Evolutionary conservation across 2,888 invertebrate species (phyloP).

Genomic region (Pinctada fucata): DNA sequence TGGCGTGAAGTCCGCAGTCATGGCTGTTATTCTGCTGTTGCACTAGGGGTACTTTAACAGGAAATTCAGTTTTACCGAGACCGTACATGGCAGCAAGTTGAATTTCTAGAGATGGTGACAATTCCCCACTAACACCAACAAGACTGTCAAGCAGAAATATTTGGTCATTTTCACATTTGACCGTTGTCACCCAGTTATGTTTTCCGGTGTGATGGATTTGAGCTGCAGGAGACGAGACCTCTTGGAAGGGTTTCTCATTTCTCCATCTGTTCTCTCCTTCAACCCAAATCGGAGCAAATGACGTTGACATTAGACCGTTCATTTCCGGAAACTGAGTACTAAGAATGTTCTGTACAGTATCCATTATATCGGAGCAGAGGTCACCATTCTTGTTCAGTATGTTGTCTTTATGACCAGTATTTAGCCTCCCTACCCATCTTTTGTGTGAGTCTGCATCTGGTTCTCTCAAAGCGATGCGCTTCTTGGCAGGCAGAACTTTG

Average conservation of each 20-base stretch:
- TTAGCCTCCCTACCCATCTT: slow-evolving; percentile 9
- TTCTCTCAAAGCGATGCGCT: background rate
- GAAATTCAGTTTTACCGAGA: background rate
- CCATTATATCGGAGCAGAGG: slow-evolving; percentile 19
- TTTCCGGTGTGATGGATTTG: slow-evolving; percentile 24
- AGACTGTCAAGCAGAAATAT: slow-evolving; percentile 17
- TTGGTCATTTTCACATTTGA: background rate
- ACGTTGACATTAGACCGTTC: background rate
- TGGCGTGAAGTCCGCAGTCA: slow-evolving; percentile 8
- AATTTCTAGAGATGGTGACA: slow-evolving; percentile 3
- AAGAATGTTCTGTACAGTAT: background rate
- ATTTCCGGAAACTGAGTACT: slow-evolving; percentile 12
- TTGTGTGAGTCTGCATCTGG: no score
- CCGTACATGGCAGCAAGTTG: background rate
- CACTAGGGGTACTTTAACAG: background rate
- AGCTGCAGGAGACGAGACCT: slow-evolving; percentile 4
- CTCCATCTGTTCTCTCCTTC: slow-evolving; percentile 5
- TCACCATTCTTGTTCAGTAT: background rate
- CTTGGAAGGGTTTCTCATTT: background rate
- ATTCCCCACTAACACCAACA: background rate
- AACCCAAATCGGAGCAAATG: slow-evolving; percentile 10
- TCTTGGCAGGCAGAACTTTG: background rate
- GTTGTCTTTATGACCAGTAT: slow-evolving; percentile 5
- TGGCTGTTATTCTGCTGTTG: slow-evolving; percentile 2
- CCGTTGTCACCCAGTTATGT: slow-evolving; percentile 19